phyloP scores from a whole-genome alignment of 2,888 invertebrate species.

The Chironomus tentans region DNA sequence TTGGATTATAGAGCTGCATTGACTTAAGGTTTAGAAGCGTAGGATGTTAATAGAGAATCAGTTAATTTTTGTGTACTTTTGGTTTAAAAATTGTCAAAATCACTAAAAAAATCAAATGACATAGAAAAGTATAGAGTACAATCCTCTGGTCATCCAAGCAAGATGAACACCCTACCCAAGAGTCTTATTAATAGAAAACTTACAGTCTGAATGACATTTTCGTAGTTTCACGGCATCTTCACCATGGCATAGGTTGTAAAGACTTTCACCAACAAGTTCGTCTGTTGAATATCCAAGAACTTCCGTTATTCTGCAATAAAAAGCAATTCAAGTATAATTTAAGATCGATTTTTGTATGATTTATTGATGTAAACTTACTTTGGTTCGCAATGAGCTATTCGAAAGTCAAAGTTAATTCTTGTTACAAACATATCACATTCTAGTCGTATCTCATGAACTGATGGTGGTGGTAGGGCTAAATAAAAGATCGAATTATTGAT shows the following conservation, averaged over 20 bases:
- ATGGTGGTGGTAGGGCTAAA: conserved; percentile 83
- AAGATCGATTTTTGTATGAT: neutral
- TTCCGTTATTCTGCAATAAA: conserved; percentile 68
- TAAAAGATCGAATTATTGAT: too few species aligned
- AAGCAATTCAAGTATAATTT: conserved; percentile 25
- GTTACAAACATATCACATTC: conserved; percentile 96
- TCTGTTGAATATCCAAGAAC: conserved; percentile 88
- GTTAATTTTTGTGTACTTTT: too few species aligned
- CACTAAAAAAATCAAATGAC: too few species aligned
- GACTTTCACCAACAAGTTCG: conserved; percentile 85
- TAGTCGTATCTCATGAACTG: conserved; percentile 90
- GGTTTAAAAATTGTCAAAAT: too few species aligned
- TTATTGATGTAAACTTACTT: conserved; percentile 52
- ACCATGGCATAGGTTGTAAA: conserved; percentile 91
- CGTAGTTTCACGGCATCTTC: conserved; percentile 90
- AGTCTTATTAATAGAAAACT: too few species aligned
- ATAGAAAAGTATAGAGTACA: too few species aligned
- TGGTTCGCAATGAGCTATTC: conserved; percentile 95
- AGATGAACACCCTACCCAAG: too few species aligned
- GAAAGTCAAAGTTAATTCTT: conserved; percentile 89
- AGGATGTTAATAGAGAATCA: too few species aligned
- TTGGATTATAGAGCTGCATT: neutral
- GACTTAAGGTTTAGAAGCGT: too few species aligned
- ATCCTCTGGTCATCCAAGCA: too few species aligned
- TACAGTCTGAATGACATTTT: conserved; percentile 92